Conservation (phyloP, 2,888 invertebrate species). For the Stenotaenia linearis region DNA sequence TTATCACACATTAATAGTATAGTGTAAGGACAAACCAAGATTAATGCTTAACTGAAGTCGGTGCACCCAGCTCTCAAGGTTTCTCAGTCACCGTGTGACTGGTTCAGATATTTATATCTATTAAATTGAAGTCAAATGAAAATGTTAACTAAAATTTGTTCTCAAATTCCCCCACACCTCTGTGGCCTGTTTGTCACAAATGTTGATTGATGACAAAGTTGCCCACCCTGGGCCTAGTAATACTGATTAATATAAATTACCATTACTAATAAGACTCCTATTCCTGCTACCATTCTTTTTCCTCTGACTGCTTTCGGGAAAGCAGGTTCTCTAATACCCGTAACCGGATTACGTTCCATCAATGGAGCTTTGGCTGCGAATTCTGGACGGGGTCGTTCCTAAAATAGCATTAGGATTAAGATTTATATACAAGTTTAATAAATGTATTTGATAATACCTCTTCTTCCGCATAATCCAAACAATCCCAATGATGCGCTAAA, state of each 20-base stretch:
- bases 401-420: not conserved
- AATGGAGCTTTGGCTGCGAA: conserved; percentile 53
- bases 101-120: no score
- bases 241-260: conserved; percentile 44
- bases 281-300: conserved; percentile 53
- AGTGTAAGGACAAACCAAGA: not conserved
- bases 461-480: conserved; percentile 54
- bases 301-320: conserved; percentile 51
- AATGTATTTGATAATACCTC: conserved; percentile 47
- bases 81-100: no score
- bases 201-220: no score
- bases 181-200: no score
- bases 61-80: no score
- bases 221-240: no score
- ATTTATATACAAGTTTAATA: no score
- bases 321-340: conserved; percentile 54
- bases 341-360: conserved; percentile 54
- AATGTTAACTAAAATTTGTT: no score
- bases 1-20: conserved; percentile 5
- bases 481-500: conserved; percentile 56
- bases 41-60: no score
- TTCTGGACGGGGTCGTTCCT: conserved; percentile 55
- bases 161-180: no score
- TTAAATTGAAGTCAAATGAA: no score
- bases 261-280: conserved; percentile 54